Evolutionary conservation across 2,113 vertebrate genomes (phyloP).

Genomic region (Nesospiza acunhae): DNA sequence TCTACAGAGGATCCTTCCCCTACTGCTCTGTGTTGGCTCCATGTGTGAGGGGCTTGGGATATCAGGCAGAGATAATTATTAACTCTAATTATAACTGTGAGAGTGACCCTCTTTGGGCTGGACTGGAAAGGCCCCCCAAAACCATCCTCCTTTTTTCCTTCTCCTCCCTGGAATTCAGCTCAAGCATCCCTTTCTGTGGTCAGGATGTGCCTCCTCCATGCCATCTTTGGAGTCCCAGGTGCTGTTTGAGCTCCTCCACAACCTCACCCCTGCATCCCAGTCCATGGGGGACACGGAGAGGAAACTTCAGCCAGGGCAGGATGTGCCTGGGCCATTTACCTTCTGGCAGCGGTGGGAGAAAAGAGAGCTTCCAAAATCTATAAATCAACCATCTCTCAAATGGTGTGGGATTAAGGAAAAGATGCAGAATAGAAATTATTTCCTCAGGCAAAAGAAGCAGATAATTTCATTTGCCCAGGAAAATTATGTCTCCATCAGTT

Average conservation of each 20-base stretch:
- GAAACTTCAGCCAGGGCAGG: neutral
- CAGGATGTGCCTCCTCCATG: fast-evolving
- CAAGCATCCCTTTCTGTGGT: neutral
- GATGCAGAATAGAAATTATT: neutral
- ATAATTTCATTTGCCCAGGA: neutral
- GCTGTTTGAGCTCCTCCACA: neutral
- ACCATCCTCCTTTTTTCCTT: neutral
- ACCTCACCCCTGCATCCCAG: fast-evolving
- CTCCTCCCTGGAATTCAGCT: neutral
- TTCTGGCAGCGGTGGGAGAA: neutral
- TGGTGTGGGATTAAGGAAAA: neutral
- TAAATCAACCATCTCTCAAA: neutral
- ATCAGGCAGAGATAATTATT: neutral
- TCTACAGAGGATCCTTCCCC: neutral
- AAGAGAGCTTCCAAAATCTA: neutral
- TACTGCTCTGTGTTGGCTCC: neutral
- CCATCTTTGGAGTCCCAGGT: neutral
- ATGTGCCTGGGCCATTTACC: fast-evolving
- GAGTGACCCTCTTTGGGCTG: neutral
- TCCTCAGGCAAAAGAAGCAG: neutral
- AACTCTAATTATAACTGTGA: neutral
- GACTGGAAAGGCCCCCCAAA: neutral
- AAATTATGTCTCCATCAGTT: neutral
- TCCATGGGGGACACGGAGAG: neutral
- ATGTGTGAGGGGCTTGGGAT: neutral